These are phyloP conservation scores for Colaptes auratus DNA, from an alignment of 2,113 vertebrate genomes.

Conservation along the genomic window DNA sequence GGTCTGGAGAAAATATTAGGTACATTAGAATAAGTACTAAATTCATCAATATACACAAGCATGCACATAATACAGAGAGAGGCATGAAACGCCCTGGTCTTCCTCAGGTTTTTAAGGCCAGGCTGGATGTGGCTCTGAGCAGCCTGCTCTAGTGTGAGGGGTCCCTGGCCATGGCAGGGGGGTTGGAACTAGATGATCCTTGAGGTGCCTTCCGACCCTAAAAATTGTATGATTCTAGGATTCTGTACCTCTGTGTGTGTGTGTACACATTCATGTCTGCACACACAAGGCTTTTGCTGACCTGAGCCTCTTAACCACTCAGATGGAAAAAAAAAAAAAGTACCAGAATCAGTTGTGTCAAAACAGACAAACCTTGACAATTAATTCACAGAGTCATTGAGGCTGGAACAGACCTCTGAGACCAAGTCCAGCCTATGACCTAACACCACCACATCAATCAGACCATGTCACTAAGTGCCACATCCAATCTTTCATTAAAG, in stretches of 20 bases:
- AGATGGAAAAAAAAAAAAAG: neutral
- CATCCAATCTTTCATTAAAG: no score
- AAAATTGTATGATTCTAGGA: no score
- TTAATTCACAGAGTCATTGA: neutral
- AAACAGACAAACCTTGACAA: neutral
- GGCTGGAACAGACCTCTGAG: no score
- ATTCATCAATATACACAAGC: neutral
- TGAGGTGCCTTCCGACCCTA: no score
- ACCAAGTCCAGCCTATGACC: no score
- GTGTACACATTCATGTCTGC: no score
- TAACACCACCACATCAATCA: no score
- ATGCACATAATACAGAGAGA: neutral
- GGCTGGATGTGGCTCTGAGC: no score
- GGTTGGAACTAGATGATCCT: no score
- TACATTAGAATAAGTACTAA: neutral
- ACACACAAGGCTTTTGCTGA: neutral
- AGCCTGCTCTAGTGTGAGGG: no score
- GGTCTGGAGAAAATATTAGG: neutral
- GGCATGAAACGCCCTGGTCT: neutral
- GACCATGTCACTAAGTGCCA: no score
- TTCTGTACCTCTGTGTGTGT: neutral
- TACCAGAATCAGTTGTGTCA: neutral
- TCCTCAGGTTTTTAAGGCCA: neutral
- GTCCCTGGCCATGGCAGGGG: no score
- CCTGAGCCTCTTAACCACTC: neutral